These are phyloP conservation scores for Xiphias gladius DNA, from an alignment of 2,113 vertebrate species.

Conservation along the genomic window DNA sequence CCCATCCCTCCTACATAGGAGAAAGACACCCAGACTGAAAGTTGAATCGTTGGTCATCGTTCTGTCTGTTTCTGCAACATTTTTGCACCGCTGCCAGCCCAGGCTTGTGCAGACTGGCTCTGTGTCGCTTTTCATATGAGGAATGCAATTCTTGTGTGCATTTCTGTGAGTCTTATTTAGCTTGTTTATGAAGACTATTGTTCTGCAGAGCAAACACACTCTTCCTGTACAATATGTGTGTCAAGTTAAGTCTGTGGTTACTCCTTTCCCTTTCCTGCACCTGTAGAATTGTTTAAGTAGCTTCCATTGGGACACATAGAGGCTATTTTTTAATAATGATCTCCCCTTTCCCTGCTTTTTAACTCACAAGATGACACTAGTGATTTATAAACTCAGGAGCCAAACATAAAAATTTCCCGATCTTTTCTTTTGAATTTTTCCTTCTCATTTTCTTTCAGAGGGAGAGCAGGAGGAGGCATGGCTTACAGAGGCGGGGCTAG, in stretches of 20 bases:
- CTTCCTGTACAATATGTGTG: slow-evolving; percentile 45
- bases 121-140: neutral
- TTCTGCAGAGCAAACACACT: slow-evolving; percentile 49
- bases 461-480: slow-evolving; percentile 97
- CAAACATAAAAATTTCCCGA: neutral
- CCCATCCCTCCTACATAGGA: neutral
- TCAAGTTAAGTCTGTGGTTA: slow-evolving; percentile 10
- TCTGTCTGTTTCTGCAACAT: neutral
- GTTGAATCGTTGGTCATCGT: too few species aligned
- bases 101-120: slow-evolving; percentile 10
- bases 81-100: neutral
- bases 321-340: neutral
- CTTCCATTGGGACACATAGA: neutral
- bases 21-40: too few species aligned
- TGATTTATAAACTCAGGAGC: neutral
- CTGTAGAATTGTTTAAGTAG: slow-evolving; percentile 14
- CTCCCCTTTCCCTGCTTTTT: neutral
- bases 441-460: slow-evolving; percentile 81
- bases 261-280: slow-evolving; percentile 59
- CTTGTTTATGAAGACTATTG: slow-evolving; percentile 53
- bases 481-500: slow-evolving; percentile 95
- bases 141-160: neutral
- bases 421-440: neutral
- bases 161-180: slow-evolving; percentile 5
- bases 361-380: neutral